Conservation (phyloP, 2,797 vertebrate genomes). For the Enteromius thamalakanensis region DNA sequence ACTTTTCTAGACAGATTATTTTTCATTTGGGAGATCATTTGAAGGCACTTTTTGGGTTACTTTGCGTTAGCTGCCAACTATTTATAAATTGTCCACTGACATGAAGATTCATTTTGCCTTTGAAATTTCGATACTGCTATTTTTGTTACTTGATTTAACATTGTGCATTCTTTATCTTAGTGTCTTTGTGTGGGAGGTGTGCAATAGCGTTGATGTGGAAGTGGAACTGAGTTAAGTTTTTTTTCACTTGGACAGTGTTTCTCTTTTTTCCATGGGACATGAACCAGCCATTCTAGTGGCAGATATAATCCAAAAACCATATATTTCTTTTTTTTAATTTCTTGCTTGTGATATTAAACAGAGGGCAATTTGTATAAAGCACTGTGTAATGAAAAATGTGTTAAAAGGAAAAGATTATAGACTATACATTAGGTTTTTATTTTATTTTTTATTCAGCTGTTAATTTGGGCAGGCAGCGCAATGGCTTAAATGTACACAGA, state of each 20-base stretch:
- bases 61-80: slow-evolving; percentile 43
- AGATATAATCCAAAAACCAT: slow-evolving; percentile 36
- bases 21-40: slow-evolving; percentile 45
- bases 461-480: slow-evolving; percentile 29
- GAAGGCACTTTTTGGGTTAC: slow-evolving; percentile 51
- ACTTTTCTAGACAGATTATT: slow-evolving; percentile 55
- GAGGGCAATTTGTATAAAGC: slow-evolving; percentile 31
- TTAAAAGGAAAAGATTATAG: slow-evolving; percentile 17
- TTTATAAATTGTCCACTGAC: slow-evolving; percentile 45
- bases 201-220: slow-evolving; percentile 55
- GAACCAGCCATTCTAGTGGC: slow-evolving; percentile 31
- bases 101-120: slow-evolving; percentile 41
- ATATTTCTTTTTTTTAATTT: slow-evolving; percentile 17
- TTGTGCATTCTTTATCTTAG: slow-evolving; percentile 41
- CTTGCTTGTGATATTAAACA: slow-evolving; percentile 12
- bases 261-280: slow-evolving; percentile 42
- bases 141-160: slow-evolving; percentile 48
- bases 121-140: slow-evolving; percentile 44
- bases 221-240: slow-evolving; percentile 38
- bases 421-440: neutral
- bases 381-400: slow-evolving; percentile 23
- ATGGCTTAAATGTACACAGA: slow-evolving; percentile 19
- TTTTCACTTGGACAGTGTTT: slow-evolving; percentile 28
- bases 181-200: slow-evolving; percentile 57
- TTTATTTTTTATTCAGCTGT: slow-evolving; percentile 22